Percentiles rank a stretch among this genome's conserved stretches.
Evolutionary conservation across 2,797 vertebrate genomes (phyloP).

Genomic region (Mus caroli): DNA sequence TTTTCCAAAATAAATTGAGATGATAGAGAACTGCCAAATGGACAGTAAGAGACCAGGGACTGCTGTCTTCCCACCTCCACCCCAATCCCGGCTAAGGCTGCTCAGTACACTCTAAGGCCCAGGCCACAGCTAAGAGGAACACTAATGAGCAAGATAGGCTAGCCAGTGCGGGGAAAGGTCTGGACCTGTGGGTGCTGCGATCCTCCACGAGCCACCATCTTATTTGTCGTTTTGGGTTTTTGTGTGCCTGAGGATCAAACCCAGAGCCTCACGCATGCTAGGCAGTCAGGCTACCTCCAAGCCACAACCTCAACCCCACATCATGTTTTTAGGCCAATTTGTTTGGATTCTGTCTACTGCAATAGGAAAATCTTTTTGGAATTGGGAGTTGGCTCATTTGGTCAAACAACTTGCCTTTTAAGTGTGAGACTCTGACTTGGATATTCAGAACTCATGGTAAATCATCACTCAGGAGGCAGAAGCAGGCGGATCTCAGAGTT

Average conservation of each 20-base stretch:
- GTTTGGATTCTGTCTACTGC: not conserved
- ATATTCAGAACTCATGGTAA: not conserved
- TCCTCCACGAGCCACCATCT: not conserved
- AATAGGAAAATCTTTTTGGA: not conserved
- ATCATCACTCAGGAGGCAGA: not conserved
- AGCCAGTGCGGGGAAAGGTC: not conserved
- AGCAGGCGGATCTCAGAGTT: not conserved
- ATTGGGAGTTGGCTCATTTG: not conserved
- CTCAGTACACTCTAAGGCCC: not conserved
- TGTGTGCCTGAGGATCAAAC: too few relatives aligned
- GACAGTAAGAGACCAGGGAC: not conserved
- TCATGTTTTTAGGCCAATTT: not conserved
- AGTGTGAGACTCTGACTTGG: not conserved
- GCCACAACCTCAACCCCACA: not conserved
- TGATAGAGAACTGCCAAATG: not conserved
- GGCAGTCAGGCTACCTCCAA: not conserved
- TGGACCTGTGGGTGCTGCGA: not conserved
- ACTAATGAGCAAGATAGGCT: not conserved
- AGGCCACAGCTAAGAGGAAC: not conserved
- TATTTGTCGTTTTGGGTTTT: not conserved
- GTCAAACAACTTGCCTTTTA: not conserved
- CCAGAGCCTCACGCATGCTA: not conserved
- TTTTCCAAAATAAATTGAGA: slow-evolving; percentile 31
- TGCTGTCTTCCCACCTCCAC: not conserved
- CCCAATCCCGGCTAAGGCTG: not conserved